Conservation (phyloP, 1,140 invertebrate species). For the Ceratosolen fusciceps region DNA sequence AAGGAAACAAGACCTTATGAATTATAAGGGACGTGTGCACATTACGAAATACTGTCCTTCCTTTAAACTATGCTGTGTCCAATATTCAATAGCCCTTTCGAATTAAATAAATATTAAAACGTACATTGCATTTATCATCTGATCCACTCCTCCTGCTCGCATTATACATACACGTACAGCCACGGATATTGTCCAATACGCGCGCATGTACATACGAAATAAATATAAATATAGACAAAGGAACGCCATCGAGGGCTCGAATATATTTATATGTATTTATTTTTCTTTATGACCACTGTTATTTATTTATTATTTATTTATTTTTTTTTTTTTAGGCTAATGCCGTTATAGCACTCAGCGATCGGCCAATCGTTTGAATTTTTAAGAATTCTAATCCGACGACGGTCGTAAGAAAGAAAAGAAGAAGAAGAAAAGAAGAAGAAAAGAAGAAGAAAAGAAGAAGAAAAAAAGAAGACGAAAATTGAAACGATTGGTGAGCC, state of each 20-base stretch:
- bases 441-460: too few relatives aligned
- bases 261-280: slow-evolving; percentile 12
- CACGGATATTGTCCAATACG: too few relatives aligned
- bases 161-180: slow-evolving; percentile 36
- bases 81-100: slow-evolving; percentile 44
- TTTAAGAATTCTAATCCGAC: too few relatives aligned
- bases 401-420: too few relatives aligned
- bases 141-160: slow-evolving; percentile 32
- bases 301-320: too few relatives aligned
- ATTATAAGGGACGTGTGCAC: slow-evolving; percentile 41
- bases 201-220: background rate
- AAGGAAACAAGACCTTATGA: slow-evolving; percentile 38
- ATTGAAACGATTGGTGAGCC: slow-evolving; percentile 62
- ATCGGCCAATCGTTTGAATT: slow-evolving; percentile 63
- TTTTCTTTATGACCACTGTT: slow-evolving; percentile 11
- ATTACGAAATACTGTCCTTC: slow-evolving; percentile 43
- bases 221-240: background rate
- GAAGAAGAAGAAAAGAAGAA: too few relatives aligned
- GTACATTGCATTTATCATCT: slow-evolving; percentile 46
- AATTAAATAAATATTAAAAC: slow-evolving; percentile 50
- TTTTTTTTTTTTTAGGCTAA: slow-evolving; percentile 34
- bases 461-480: too few relatives aligned
- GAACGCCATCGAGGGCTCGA: too few relatives aligned
- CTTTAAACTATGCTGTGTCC: slow-evolving; percentile 43
- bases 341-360: slow-evolving; percentile 46